A percentile compares a stretch with the other conserved stretches of the same genome.
These are phyloP conservation scores for Phaonia tiefii DNA, from an alignment of 2,888 invertebrate genomes.

Conservation along the genomic window DNA sequence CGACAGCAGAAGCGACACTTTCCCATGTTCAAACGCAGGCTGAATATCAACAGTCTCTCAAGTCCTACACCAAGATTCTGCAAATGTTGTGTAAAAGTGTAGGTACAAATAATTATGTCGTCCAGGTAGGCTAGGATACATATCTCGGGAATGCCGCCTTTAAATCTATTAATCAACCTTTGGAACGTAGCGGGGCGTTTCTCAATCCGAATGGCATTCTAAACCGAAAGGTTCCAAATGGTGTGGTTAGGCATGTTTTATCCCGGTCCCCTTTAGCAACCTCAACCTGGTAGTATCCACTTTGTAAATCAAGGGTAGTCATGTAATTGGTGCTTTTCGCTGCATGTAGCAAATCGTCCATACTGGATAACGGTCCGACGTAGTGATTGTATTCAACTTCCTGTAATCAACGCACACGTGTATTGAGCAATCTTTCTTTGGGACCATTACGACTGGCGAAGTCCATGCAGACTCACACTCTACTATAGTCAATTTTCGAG, in stretches of 20 bases:
- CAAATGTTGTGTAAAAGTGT: too few species aligned
- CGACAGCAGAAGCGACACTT: too few species aligned
- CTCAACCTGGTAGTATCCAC: too few species aligned
- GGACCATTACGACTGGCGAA: conserved; percentile 75
- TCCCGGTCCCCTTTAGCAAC: too few species aligned
- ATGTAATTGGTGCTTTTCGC: conserved; percentile 70
- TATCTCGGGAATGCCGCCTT: conserved; percentile 41
- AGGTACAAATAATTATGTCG: too few species aligned
- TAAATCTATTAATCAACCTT: conserved; percentile 71
- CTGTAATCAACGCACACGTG: conserved; percentile 73
- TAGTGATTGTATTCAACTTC: conserved; percentile 71
- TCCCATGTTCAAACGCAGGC: too few species aligned
- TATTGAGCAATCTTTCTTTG: conserved; percentile 68
- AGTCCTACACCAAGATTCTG: too few species aligned
- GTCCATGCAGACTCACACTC: conserved; percentile 77
- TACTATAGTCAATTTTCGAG: conserved; percentile 74
- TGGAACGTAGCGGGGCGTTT: conserved; percentile 59
- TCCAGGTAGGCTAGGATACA: conserved; percentile 25
- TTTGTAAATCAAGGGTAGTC: too few species aligned
- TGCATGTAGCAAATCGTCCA: conserved; percentile 77
- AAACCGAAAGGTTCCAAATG: conserved; percentile 61
- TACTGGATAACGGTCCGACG: conserved; percentile 76
- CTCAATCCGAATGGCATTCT: conserved; percentile 59
- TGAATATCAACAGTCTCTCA: too few species aligned
- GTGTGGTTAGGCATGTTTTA: too few species aligned